phyloP scores from a whole-genome alignment of 2,113 vertebrate genomes.

The Nothocercus nigrocapillus region DNA sequence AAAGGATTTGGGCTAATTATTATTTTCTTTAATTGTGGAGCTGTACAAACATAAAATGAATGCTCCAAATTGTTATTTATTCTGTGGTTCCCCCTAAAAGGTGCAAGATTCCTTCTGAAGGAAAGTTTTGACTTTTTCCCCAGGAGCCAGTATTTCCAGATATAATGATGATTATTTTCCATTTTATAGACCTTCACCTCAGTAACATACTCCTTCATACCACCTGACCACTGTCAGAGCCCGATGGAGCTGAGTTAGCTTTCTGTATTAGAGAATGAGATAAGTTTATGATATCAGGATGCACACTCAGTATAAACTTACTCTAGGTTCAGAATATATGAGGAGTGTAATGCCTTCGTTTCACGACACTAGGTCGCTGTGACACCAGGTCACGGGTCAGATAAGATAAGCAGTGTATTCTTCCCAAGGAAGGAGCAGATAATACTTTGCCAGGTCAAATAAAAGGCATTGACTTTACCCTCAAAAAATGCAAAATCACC shows the following conservation, averaged over 20 bases:
- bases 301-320: background rate
- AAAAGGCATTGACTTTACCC: conserved; percentile 54
- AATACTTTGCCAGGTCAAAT: conserved; percentile 67
- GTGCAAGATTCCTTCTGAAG: background rate
- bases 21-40: background rate
- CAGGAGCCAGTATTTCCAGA: background rate
- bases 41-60: background rate
- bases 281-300: background rate
- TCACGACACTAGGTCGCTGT: conserved; percentile 60
- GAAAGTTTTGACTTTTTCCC: background rate
- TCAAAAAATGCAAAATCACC: conserved; percentile 16
- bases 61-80: background rate
- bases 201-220: background rate
- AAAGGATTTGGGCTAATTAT: background rate
- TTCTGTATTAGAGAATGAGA: background rate
- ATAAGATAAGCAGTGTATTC: conserved; percentile 63
- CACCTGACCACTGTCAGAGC: background rate
- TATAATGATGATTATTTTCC: background rate
- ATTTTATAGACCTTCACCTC: background rate
- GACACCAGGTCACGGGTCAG: conserved; percentile 60
- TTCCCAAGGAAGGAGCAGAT: conserved; percentile 34
- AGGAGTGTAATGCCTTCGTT: conserved; percentile 7
- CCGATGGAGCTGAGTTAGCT: background rate
- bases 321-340: background rate
- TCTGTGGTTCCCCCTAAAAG: background rate